Conservation (phyloP, 2,113 vertebrate genomes). For the Dicerorhinus sumatrensis region DNA sequence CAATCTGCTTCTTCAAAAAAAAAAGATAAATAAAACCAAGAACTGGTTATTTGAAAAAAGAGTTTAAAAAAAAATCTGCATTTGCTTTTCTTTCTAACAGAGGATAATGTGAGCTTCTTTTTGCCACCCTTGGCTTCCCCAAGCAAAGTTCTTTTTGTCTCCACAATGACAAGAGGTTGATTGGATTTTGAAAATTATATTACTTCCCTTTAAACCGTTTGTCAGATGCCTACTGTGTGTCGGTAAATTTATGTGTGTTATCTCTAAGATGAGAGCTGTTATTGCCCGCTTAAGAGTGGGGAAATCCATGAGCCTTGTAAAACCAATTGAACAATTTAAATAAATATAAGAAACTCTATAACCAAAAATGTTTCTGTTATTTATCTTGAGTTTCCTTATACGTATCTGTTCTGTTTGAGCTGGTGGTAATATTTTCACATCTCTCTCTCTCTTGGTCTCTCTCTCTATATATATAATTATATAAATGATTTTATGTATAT, state of each 20-base stretch:
- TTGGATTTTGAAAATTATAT: background rate
- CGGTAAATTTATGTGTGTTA: background rate
- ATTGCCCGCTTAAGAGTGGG: background rate
- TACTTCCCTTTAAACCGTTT: conserved; percentile 3
- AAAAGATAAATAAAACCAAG: too few relatives aligned
- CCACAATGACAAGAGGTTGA: background rate
- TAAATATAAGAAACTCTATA: conserved; percentile 4
- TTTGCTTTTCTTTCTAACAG: background rate
- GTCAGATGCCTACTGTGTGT: background rate
- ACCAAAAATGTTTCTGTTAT: conserved; percentile 15
- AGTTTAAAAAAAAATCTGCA: background rate
- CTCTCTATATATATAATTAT: background rate
- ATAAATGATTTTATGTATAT: background rate
- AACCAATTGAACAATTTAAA: conserved; percentile 12
- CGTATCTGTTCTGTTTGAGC: background rate
- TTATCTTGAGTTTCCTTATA: conserved; percentile 3
- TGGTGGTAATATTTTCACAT: background rate
- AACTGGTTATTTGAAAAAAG: too few relatives aligned
- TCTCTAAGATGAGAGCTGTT: background rate
- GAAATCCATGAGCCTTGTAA: background rate
- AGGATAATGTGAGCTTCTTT: background rate
- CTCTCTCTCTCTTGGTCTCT: background rate
- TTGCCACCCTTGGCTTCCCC: background rate
- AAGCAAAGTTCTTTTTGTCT: background rate
- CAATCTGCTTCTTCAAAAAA: too few relatives aligned